Percentiles rank a stretch among this genome's conserved stretches.
phyloP scores from a whole-genome alignment of 2,113 vertebrate genomes.

The Solenodon paradoxus region DNA sequence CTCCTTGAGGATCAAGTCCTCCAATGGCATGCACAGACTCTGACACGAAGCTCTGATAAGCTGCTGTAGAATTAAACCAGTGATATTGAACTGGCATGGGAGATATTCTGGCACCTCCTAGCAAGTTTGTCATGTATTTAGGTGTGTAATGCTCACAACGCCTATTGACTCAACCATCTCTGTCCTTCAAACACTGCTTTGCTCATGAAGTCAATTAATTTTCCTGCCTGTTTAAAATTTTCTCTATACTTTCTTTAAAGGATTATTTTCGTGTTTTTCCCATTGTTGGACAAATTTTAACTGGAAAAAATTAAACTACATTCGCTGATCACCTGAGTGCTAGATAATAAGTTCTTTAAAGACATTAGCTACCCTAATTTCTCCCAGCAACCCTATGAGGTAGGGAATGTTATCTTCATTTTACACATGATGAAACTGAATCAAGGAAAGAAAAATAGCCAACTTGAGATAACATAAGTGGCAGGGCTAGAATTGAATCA shows the following conservation, averaged over 20 bases:
- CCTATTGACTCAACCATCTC: neutral
- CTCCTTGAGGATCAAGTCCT: neutral
- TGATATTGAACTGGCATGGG: constrained; percentile 10
- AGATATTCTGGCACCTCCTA: neutral
- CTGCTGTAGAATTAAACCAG: neutral
- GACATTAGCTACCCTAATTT: neutral
- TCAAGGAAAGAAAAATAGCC: constrained; percentile 26
- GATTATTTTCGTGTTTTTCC: neutral
- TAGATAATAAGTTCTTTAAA: constrained; percentile 41
- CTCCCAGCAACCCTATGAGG: neutral
- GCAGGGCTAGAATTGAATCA: constrained; percentile 3
- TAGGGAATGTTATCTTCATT: neutral
- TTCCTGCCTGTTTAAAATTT: constrained; percentile 23
- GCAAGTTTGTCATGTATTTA: neutral
- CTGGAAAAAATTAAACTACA: constrained; percentile 17
- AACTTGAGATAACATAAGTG: neutral
- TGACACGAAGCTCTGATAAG: constrained; percentile 13
- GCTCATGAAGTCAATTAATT: neutral
- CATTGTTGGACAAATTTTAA: constrained; percentile 10
- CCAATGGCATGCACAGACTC: neutral
- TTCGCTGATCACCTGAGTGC: neutral
- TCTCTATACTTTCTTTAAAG: neutral
- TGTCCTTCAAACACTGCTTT: neutral
- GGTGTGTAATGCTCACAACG: neutral
- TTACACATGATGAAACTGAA: constrained; percentile 31